Base-by-base conservation (phyloP, 2,113 vertebrate species). In the Aptenodytes forsteri region DNA sequence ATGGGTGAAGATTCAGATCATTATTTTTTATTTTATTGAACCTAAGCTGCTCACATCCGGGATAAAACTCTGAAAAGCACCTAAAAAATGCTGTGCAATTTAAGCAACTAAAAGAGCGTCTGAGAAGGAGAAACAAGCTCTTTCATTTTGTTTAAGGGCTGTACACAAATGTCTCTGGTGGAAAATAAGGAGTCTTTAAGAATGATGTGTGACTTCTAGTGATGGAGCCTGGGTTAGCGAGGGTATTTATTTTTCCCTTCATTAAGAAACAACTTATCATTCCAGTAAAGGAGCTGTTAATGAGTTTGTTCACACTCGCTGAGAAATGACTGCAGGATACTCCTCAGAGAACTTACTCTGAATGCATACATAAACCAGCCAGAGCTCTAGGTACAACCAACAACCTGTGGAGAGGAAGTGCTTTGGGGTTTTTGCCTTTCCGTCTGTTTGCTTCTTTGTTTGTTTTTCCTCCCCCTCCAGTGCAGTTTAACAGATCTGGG, bases 261-360 rank as follows among this genome's bases (percentile, higher is more conserved):
- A 97, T 97, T 97, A 97, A 97, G 96, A 97, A 97, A 96, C 97
- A 97, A 97, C 97, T 97, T 97, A 97, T 97, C 97, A 97, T 97
- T 97, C 97, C 88, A 95, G 96, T 96, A 97, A 97, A 97, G 97
- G 96, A 97, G 97, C 96, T 97, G 97, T 96, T 97, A 97, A 97
- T 97, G 97, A 97, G 97, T 97, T 97, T 97, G 97, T 97, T 97
- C 96, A 97, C 97, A 97, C 96, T 97, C n/a, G 76, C 97, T 97
- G 96, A 97, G 96, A 97, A 97, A 97, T 96, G 96, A 96, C 97
- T 97, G 96, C 95, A 96, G 97, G 97, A 96, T 97, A 97, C 93
- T 97, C 97, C 97, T 97, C 88, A 89, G 97, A 97, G 97, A 95
- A 97, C 97, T 94, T 96, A 93, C 96, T 96, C 95, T 71, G 93